Conservation (phyloP, 2,888 invertebrate genomes). For the Melinaea menophilus region DNA sequence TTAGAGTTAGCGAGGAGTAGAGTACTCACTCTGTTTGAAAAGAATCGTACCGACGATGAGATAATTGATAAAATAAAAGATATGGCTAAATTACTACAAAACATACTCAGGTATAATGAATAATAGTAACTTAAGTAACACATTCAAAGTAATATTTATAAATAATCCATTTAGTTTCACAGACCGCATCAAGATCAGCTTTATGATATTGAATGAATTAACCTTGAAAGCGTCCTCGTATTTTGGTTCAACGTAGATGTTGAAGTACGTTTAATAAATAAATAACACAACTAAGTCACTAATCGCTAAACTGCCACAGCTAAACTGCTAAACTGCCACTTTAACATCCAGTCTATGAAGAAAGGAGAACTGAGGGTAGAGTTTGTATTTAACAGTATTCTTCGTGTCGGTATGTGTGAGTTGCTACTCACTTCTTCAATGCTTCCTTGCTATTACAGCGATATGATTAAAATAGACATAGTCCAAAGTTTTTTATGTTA, state of each 20-base stretch:
- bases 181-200: conserved; percentile 34
- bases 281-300: background rate
- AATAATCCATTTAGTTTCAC: conserved; percentile 39
- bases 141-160: conserved; percentile 37
- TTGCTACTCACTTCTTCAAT: no score
- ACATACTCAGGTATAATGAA: no score
- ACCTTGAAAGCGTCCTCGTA: conserved; percentile 30
- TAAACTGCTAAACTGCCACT: no score
- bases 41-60: conserved; percentile 28
- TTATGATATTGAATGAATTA: conserved; percentile 29
- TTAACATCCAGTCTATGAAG: conserved; percentile 28
- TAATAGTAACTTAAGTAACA: no score
- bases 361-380: conserved; percentile 40
- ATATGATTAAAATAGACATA: conserved; percentile 21
- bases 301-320: background rate
- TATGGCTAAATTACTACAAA: no score
- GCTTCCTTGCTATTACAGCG: conserved; percentile 44
- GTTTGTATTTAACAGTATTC: conserved; percentile 41
- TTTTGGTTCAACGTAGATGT: conserved; percentile 37
- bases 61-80: conserved; percentile 33
- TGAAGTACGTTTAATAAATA: conserved; percentile 33
- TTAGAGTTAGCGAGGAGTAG: conserved; percentile 43
- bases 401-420: conserved; percentile 36
- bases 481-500: no score
- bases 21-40: conserved; percentile 38